Conservation (phyloP, 2,797 vertebrate species). For the Botia almorhae region DNA sequence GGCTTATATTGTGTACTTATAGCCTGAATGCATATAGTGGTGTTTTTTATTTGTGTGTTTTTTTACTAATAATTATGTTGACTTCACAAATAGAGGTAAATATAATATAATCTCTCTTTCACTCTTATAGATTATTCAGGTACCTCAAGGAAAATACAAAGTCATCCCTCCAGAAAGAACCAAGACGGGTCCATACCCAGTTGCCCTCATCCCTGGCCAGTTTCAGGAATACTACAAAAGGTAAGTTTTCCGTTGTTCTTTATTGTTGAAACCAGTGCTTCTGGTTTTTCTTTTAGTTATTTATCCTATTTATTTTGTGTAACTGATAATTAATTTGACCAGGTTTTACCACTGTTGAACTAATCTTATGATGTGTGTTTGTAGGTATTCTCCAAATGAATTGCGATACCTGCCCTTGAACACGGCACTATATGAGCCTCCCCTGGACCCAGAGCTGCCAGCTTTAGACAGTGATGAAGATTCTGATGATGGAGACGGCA, state of each 20-base stretch:
- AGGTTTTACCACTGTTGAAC: neutral
- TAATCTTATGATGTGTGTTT: neutral
- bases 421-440: conserved; percentile 95
- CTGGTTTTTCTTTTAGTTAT: neutral
- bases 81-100: too few species aligned
- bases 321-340: neutral
- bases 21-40: too few species aligned
- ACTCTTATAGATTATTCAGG: conserved; percentile 89
- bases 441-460: conserved; percentile 94
- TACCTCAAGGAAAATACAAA: conserved; percentile 95
- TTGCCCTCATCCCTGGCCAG: conserved; percentile 97
- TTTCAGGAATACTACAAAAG: conserved; percentile 99
- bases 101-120: neutral
- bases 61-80: neutral
- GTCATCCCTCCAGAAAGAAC: conserved; percentile 91
- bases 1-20: neutral
- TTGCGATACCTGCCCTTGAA: conserved; percentile 95
- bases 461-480: conserved; percentile 94
- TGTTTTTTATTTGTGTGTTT: too few species aligned
- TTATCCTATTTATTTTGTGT: neutral
- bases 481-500: conserved; percentile 89
- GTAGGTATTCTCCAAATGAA: conserved; percentile 95
- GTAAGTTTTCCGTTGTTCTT: conserved; percentile 67
- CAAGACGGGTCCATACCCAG: conserved; percentile 93
- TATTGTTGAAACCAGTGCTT: too few species aligned